Percentiles rank a stretch among this genome's conserved stretches.
Evolutionary conservation across 2,888 invertebrate genomes (phyloP).

Genomic region (Drosophila aldrichi): DNA sequence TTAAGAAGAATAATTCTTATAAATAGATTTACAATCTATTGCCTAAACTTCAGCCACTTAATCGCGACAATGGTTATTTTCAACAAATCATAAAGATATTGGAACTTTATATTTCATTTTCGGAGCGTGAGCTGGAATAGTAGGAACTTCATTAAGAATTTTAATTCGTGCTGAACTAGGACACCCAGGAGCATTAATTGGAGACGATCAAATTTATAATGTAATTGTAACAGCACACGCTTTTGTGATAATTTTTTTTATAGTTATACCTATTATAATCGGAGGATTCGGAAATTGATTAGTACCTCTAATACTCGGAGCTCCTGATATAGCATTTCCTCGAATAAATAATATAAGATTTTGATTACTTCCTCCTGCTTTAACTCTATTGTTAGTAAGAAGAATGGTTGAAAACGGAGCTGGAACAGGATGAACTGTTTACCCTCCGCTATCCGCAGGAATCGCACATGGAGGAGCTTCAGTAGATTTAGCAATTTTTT

Average conservation of each 20-base stretch:
- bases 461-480: slow-evolving; percentile 89
- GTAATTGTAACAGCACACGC: background rate
- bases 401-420: slow-evolving; percentile 89
- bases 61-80: slow-evolving; percentile 88
- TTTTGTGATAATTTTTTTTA: background rate
- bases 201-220: background rate
- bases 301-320: background rate
- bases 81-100: slow-evolving; percentile 91
- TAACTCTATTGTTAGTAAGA: slow-evolving; percentile 83
- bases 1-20: slow-evolving; percentile 87
- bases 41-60: slow-evolving; percentile 88
- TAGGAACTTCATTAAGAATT: slow-evolving; percentile 33
- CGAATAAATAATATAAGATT: slow-evolving; percentile 2
- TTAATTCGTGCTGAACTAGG: background rate
- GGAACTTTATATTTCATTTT: slow-evolving; percentile 90
- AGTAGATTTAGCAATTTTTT: slow-evolving; percentile 92
- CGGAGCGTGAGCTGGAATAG: slow-evolving; percentile 89
- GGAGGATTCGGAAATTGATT: background rate
- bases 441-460: slow-evolving; percentile 86
- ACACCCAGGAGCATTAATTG: background rate
- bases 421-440: slow-evolving; percentile 92
- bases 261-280: background rate
- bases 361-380: background rate
- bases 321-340: background rate
- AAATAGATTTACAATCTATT: slow-evolving; percentile 89